Conservation (phyloP, 2,888 invertebrate species). For the Clepsis dumicolana region DNA sequence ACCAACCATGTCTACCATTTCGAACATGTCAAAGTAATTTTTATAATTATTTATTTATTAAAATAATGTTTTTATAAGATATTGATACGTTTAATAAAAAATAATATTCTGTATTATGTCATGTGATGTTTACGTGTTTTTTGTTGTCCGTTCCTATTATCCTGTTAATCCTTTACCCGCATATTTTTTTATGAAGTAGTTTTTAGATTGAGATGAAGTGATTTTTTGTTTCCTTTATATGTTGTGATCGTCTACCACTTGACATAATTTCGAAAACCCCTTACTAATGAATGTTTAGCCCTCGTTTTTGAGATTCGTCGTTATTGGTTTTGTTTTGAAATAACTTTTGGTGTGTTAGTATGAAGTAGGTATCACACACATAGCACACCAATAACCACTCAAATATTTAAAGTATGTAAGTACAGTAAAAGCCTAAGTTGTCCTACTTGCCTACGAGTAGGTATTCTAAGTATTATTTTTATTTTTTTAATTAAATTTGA, state of each 20-base stretch:
- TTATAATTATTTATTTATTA: slow-evolving; percentile 79
- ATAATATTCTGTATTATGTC: slow-evolving; percentile 81
- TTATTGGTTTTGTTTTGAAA: background rate
- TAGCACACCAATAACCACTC: background rate
- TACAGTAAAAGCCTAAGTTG: no score
- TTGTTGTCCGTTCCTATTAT: slow-evolving; percentile 12
- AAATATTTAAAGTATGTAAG: background rate
- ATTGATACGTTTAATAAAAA: slow-evolving; percentile 78
- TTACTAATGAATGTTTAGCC: slow-evolving; percentile 12
- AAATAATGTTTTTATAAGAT: slow-evolving; percentile 80
- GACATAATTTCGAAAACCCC: slow-evolving; percentile 2
- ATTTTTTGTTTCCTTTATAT: slow-evolving; percentile 1
- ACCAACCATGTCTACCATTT: slow-evolving; percentile 65
- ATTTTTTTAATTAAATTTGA: no score
- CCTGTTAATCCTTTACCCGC: slow-evolving; percentile 16
- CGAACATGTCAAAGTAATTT: slow-evolving; percentile 70
- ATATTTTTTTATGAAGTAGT: slow-evolving; percentile 17
- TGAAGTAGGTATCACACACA: background rate
- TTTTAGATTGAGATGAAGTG: slow-evolving; percentile 15
- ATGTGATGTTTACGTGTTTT: slow-evolving; percentile 63
- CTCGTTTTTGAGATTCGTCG: background rate
- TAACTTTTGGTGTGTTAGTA: background rate
- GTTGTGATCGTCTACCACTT: slow-evolving; percentile 8
- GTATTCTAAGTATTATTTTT: no score
- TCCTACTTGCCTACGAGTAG: no score